Conservation (phyloP, 2,113 vertebrate genomes). For the Danio rerio region GRCz12tu NC_133183.1:60813001-60813500, state of each 20-base stretch:
- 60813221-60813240: slow-evolving; percentile 8
- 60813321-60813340: neutral
- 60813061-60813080: neutral
- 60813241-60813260: slow-evolving; percentile 12
- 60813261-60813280: slow-evolving; percentile 10
- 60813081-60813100: slow-evolving; percentile 8
- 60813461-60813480: too few relatives aligned
- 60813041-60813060: slow-evolving; percentile 6
- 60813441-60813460: too few relatives aligned
- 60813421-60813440: too few relatives aligned
- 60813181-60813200: neutral
- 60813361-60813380: neutral
- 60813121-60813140: neutral
- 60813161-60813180: neutral
- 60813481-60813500: too few relatives aligned
- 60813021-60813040: neutral
- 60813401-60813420: neutral
- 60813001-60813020: neutral
- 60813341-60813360: neutral
- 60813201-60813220: slow-evolving; percentile 2
- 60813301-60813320: neutral
- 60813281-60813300: neutral
- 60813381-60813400: neutral
- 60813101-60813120: neutral
- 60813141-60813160: slow-evolving; percentile 14